Base-by-base conservation (phyloP, 2,113 vertebrate genomes). In the Phylloscopus whistleri region DNA sequence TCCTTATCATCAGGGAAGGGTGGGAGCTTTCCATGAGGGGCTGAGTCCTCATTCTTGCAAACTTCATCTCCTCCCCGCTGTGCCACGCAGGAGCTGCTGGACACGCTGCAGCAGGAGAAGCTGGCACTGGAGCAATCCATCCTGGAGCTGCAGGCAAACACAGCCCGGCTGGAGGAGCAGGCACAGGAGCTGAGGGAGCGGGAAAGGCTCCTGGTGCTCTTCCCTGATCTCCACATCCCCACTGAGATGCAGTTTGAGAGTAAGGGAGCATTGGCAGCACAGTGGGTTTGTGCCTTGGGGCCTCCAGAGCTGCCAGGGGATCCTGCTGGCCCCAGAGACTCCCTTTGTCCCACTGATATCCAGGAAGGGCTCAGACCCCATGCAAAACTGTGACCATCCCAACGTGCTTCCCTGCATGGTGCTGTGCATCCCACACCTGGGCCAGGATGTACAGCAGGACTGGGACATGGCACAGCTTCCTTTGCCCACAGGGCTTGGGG, bases 121-220 rank as follows among this genome's bases (percentile, higher is more conserved):
- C 96, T 97, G 87, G 95, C 41, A 19, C 95, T 98, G 91, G 97
- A 99, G 75, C 95, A 92, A 73, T 86, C 84, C 2, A 64, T 96
- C 1, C 78, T 59, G 1, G 95, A 98, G 72, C 96, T 99, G 73
- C 96, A 88, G 67, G 93, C 72, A 1, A 97, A 88, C 0, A n/a
- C 98, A 69, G 72, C 95, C 4, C 93, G 91, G 79, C 97, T 99
- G 91, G 96, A 97, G 33, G 94, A 94, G 73, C 88, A 97, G 55
- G 64, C 97, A 3, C 84, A 33, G 58, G 95, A 98, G 90, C 95
- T 98, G 64, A 93, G 48, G 69, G 97, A 99, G 90, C 98, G 97
- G 68, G 98, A 99, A 87, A 98, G 94, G 84, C 96, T 99, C 78
- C 89, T 99, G 93, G 99, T 99, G 94, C 97, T 98, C 73, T 99